Evolutionary conservation across 2,888 invertebrate species (phyloP), one percentile per base, ranked within the genome.

Genomic region (Chymomyza procnemis): DNA sequence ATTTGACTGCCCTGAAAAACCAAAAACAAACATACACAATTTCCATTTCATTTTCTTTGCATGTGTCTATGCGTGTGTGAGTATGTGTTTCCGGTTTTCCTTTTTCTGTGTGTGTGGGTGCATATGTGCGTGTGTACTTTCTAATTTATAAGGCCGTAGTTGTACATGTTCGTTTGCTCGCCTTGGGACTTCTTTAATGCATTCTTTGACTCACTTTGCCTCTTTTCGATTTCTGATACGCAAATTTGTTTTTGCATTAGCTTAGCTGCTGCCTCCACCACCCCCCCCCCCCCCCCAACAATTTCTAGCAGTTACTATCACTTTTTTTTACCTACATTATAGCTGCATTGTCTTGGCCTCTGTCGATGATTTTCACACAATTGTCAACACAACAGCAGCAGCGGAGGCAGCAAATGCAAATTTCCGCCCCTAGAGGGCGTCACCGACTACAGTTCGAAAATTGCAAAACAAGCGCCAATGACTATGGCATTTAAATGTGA

Each of bases 401-500:
- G 81, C 77, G 78, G 74, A 66, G 75, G 81, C 77, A 79, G 77
- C 82, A 81, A 80, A 80, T 79, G 66, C 65, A 71, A 65, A 8
- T 26, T 22, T 46, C 34, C 18, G 34, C 61, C 16, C 18, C 62
- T 19, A 18, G 16, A 21, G 12, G 41, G 47, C 19, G 9, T 19
- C 16, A 47, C 61, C 63, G 50, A 56, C 55, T 6, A 57, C 57
- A 12, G 55, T 66, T 64, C 58, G 61, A 59, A 74, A 79, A 79
- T 85, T 68, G 75, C 70, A 72, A 87, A 85, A 80, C 78, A 80
- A 74, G 69, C 72, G 76, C 73, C 85, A 78, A 85, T 79, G 81
- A 76, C 85, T 82, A 41, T 41, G 71, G 83, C 85, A 84, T 87
- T 85, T 85, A 84, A 84, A 84, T 84, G 85, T 76, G 83, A 82